phyloP scores from a whole-genome alignment of 92 coral and sea anemone genomes.

The Metridium senile region DNA sequence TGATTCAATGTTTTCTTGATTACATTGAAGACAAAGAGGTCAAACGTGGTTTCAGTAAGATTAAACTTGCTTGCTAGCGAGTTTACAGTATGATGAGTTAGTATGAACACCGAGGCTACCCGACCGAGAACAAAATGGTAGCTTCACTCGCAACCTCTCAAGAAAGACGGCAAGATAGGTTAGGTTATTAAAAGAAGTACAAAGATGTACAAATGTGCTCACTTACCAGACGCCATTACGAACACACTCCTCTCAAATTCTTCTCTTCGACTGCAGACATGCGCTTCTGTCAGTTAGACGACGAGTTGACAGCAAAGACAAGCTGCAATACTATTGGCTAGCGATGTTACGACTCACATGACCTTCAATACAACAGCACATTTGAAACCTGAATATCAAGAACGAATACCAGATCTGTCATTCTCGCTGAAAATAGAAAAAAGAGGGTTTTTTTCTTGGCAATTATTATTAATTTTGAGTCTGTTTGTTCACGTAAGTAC shows the following conservation, averaged over 20 bases:
- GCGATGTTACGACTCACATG: background rate
- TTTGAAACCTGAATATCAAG: too few relatives aligned
- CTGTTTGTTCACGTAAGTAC: background rate
- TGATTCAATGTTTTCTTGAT: background rate
- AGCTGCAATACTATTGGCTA: background rate
- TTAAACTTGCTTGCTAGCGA: background rate
- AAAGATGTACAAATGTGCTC: background rate
- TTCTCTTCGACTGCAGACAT: background rate
- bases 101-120: background rate
- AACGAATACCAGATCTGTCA: too few relatives aligned
- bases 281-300: background rate
- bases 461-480: background rate
- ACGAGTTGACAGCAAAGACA: background rate
- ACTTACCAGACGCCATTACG: background rate
- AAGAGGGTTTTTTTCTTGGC: background rate
- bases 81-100: background rate
- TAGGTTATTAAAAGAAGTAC: background rate
- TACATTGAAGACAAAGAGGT: slow-evolving; percentile 1
- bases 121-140: background rate
- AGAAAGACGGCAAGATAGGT: background rate
- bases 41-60: background rate
- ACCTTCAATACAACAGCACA: background rate
- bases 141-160: background rate
- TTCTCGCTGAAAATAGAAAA: background rate
- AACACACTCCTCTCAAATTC: slow-evolving; percentile 1